phyloP scores from a whole-genome alignment of 1,140 invertebrate species.

The Microplitis demolitor region DNA sequence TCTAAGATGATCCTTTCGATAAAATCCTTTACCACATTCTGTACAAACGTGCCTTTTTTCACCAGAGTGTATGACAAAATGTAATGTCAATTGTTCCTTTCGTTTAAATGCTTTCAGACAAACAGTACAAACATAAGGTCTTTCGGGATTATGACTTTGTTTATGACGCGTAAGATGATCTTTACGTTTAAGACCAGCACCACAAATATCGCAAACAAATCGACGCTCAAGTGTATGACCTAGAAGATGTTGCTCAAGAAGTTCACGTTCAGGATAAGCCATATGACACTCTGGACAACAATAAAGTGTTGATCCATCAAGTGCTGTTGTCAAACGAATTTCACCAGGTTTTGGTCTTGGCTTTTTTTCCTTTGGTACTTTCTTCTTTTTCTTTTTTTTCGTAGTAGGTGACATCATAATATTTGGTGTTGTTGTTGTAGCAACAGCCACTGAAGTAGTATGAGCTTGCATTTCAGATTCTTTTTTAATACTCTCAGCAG shows the following conservation, averaged over 20 bases:
- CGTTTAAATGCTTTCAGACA: slow-evolving; percentile 85
- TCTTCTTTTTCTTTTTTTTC: slow-evolving; percentile 87
- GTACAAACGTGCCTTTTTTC: slow-evolving; percentile 85
- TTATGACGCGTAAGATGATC: slow-evolving; percentile 82
- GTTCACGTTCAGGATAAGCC: slow-evolving; percentile 80
- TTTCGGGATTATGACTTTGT: slow-evolving; percentile 79
- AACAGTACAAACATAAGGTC: slow-evolving; percentile 81
- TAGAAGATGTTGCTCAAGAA: slow-evolving; percentile 80
- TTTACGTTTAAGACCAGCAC: slow-evolving; percentile 81
- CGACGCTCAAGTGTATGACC: slow-evolving; percentile 79
- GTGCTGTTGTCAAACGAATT: slow-evolving; percentile 78
- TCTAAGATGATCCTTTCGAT: slow-evolving; percentile 60
- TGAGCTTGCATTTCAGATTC: slow-evolving; percentile 67
- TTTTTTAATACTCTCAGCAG: slow-evolving; percentile 77
- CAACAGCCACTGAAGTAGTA: slow-evolving; percentile 63
- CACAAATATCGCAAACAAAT: slow-evolving; percentile 86
- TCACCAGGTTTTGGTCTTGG: slow-evolving; percentile 80
- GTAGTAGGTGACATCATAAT: slow-evolving; percentile 62
- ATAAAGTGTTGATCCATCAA: slow-evolving; percentile 81
- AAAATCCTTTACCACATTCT: slow-evolving; percentile 82
- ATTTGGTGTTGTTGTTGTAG: slow-evolving; percentile 60
- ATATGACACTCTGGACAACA: slow-evolving; percentile 87
- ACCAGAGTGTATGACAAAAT: slow-evolving; percentile 84
- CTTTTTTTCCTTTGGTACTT: slow-evolving; percentile 78
- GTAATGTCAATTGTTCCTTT: slow-evolving; percentile 82